These are phyloP conservation scores for Synergus japonicus DNA, from an alignment of 2,888 invertebrate species.

Conservation along the genomic window DNA sequence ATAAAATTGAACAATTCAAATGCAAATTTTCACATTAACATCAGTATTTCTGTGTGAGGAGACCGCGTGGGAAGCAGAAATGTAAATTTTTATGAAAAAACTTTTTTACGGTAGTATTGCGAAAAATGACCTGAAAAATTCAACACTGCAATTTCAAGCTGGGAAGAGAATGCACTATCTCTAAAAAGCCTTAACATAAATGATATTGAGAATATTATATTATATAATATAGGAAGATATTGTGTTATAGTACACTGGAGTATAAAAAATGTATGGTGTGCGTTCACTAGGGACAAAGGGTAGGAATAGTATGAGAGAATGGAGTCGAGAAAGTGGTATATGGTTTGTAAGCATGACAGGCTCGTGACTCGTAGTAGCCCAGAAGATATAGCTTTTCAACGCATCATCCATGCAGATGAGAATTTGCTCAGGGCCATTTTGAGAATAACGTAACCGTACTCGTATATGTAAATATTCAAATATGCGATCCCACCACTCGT, in stretches of 20 bases:
- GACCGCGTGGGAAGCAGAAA: background rate
- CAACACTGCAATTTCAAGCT: background rate
- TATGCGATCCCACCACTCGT: slow-evolving; percentile 2
- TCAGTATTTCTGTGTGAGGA: background rate
- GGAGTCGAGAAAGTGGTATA: slow-evolving; percentile 9
- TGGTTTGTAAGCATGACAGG: background rate
- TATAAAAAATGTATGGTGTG: background rate
- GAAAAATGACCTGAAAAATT: background rate
- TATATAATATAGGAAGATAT: background rate
- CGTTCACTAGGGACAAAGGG: background rate
- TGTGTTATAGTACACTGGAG: background rate
- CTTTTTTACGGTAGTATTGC: background rate
- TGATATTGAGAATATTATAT: slow-evolving; percentile 7
- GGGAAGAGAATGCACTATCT: too few species aligned
- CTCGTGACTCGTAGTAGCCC: background rate
- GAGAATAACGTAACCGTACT: background rate
- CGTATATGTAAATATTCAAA: slow-evolving; percentile 36
- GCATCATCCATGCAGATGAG: slow-evolving; percentile 24
- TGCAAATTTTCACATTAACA: background rate
- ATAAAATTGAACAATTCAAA: background rate
- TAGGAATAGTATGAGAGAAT: background rate
- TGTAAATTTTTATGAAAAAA: background rate
- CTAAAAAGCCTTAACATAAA: too few species aligned
- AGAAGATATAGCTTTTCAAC: slow-evolving; percentile 11
- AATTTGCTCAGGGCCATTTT: slow-evolving; percentile 33